Evolutionary conservation across 1,140 invertebrate genomes (phyloP).

Genomic region (Pteromalus puparum): DNA sequence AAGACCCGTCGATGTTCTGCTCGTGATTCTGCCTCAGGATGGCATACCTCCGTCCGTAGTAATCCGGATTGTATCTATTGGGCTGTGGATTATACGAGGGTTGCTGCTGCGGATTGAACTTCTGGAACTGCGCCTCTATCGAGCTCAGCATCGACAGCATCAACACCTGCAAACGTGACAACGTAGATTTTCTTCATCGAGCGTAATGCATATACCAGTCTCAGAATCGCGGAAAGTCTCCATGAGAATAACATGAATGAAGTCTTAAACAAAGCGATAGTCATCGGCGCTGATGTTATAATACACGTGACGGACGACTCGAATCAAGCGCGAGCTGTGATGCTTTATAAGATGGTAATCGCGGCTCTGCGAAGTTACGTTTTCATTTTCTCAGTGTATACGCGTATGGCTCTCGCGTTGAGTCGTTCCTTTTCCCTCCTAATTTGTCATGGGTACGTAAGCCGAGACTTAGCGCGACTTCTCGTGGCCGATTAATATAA

Average conservation of each 20-base stretch:
- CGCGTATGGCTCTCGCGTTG: background rate
- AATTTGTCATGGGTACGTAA: constrained; percentile 13
- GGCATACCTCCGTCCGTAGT: constrained; percentile 63
- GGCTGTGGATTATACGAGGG: constrained; percentile 12
- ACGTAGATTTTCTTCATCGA: background rate
- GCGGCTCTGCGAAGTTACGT: background rate
- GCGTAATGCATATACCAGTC: too few relatives aligned
- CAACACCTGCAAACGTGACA: background rate
- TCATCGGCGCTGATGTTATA: background rate
- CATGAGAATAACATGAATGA: background rate
- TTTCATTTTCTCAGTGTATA: background rate
- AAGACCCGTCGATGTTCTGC: constrained; percentile 63
- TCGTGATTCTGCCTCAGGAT: constrained; percentile 66
- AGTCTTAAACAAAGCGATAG: background rate
- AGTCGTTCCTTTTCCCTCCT: background rate
- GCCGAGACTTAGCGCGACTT: background rate
- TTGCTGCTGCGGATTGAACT: constrained; percentile 1
- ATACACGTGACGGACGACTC: too few relatives aligned
- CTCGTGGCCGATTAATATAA: background rate
- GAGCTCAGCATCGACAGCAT: background rate
- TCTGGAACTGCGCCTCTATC: constrained; percentile 4
- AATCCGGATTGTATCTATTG: constrained; percentile 49
- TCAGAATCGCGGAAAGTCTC: background rate
- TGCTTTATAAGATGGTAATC: background rate
- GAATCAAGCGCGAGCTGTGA: too few relatives aligned